Evolutionary conservation across 2,113 vertebrate genomes (phyloP).

Genomic region (Anarrhichthys ocellatus): DNA sequence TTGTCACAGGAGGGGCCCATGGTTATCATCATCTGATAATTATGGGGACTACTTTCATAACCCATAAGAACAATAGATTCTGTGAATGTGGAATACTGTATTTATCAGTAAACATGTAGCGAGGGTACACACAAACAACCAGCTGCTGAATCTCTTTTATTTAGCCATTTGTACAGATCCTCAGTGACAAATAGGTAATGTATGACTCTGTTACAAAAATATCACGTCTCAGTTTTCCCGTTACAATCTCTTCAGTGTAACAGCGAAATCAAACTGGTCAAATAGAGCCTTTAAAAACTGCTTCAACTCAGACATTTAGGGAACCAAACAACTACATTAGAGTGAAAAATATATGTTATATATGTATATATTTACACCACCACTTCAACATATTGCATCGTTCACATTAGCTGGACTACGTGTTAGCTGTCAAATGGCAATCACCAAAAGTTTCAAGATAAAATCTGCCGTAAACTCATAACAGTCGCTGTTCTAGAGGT

Average conservation of each 20-base stretch:
- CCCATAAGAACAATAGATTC: not conserved
- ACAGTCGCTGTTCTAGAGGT: conserved; percentile 27
- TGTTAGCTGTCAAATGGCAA: not conserved
- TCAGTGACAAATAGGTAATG: conserved; percentile 36
- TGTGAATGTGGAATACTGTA: not conserved
- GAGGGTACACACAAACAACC: not conserved
- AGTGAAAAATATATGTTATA: conserved; percentile 55
- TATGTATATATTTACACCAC: conserved; percentile 34
- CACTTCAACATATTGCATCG: conserved; percentile 64
- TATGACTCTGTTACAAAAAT: conserved; percentile 62
- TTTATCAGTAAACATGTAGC: not conserved
- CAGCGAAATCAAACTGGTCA: conserved; percentile 13
- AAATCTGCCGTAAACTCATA: not conserved
- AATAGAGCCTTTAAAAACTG: conserved; percentile 25
- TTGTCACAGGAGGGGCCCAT: not conserved
- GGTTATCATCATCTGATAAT: not conserved
- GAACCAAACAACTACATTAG: conserved; percentile 28
- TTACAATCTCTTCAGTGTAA: conserved; percentile 17
- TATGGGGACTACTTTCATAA: not conserved
- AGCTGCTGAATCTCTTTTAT: conserved; percentile 47
- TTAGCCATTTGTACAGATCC: conserved; percentile 47
- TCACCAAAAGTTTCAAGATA: too few relatives aligned
- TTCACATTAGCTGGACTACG: conserved; percentile 24
- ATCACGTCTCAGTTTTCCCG: conserved; percentile 34
- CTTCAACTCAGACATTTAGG: conserved; percentile 28